Evolutionary conservation across 2,113 vertebrate species (phyloP).

Genomic region (Vidua macroura): DNA sequence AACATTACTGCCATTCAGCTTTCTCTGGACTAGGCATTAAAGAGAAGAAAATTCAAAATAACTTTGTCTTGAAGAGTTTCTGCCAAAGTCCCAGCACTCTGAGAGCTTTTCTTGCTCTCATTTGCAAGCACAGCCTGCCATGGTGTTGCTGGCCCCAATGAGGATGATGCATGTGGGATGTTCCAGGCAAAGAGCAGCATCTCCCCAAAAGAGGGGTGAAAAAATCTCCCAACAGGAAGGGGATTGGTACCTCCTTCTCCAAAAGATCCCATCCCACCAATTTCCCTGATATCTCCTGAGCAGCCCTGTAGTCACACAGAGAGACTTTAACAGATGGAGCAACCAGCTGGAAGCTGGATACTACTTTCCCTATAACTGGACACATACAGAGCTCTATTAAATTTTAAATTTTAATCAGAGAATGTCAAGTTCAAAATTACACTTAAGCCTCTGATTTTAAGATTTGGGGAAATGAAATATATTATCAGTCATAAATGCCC

Average conservation of each 20-base stretch:
- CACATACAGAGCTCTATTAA: slow-evolving; percentile 38
- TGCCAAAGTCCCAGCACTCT: neutral
- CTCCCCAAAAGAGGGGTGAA: neutral
- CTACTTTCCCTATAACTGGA: neutral
- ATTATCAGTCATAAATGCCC: neutral
- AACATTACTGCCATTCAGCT: neutral
- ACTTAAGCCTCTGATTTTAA: neutral
- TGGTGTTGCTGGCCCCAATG: accelerated
- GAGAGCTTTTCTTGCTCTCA: neutral
- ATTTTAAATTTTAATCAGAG: slow-evolving; percentile 55
- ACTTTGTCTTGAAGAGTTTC: neutral
- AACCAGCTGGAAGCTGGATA: slow-evolving; percentile 7
- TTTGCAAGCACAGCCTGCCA: neutral
- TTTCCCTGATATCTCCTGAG: neutral
- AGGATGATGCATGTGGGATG: accelerated
- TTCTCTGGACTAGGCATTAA: neutral
- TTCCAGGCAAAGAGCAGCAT: neutral
- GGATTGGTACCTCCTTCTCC: neutral
- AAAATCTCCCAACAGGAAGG: neutral
- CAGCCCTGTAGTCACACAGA: neutral
- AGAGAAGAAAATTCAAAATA: neutral
- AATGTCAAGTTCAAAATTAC: neutral
- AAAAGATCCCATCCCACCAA: neutral
- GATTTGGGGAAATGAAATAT: neutral
- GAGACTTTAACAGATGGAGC: neutral